phyloP scores from a whole-genome alignment of 30 jellyfish, hydroid and myxozoan species.

The Cassiopea xamachana region DNA sequence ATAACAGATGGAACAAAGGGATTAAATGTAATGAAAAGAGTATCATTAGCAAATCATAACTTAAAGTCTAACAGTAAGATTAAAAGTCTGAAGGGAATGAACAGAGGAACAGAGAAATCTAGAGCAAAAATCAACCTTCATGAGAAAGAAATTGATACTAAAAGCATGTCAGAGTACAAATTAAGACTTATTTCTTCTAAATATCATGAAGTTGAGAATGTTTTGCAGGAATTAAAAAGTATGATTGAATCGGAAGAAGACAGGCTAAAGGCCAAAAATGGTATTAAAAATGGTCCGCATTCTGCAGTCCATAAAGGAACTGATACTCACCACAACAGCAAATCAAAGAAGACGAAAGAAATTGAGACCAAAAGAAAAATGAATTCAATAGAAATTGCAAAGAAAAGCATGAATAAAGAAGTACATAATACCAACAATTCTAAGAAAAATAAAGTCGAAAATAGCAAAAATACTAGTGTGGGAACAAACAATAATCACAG shows the following conservation, averaged over 20 bases:
- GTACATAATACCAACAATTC: not conserved
- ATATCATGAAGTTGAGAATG: constrained; percentile 24
- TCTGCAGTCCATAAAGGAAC: not conserved
- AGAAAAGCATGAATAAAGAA: not conserved
- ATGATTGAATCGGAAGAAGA: constrained; percentile 9
- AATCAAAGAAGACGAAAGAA: too few species aligned
- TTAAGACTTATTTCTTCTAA: not conserved
- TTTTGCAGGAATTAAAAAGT: not conserved
- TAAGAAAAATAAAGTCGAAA: not conserved
- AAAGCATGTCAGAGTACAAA: not conserved
- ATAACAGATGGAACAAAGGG: not conserved
- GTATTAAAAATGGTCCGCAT: not conserved
- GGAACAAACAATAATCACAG: not conserved
- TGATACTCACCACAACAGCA: too few species aligned
- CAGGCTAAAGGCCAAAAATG: not conserved
- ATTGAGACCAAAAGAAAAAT: too few species aligned
- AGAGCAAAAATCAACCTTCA: not conserved
- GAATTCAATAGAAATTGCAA: too few species aligned
- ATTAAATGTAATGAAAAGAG: not conserved
- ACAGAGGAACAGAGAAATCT: not conserved
- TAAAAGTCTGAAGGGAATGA: not conserved
- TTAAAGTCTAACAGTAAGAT: not conserved
- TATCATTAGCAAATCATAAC: not conserved
- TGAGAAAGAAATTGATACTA: not conserved
- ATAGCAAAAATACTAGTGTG: not conserved